Conservation (phyloP, 2,888 invertebrate genomes). For the Cosmorhoe ocellata region DNA sequence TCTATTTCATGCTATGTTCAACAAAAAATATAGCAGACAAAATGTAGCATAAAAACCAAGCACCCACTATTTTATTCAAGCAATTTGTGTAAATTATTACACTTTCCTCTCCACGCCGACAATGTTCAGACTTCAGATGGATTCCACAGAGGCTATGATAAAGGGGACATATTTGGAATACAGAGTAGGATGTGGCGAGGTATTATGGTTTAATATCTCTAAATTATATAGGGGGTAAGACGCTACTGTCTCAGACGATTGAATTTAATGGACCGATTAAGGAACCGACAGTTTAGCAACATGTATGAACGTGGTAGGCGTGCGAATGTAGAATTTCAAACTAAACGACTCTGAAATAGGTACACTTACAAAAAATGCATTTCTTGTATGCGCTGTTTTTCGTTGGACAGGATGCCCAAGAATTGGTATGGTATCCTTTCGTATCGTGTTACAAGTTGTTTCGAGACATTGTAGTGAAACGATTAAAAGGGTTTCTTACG, state of each 20-base stretch:
- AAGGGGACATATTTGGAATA: conserved; percentile 53
- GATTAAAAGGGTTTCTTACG: no score
- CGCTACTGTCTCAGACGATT: conserved; percentile 70
- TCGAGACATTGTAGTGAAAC: no score
- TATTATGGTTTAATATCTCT: conserved; percentile 57
- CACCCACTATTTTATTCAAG: conserved; percentile 12
- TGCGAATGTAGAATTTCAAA: conserved; percentile 39
- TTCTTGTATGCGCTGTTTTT: no score
- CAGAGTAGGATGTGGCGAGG: conserved; percentile 44
- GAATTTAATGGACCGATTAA: conserved; percentile 74
- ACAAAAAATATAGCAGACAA: conserved; percentile 12
- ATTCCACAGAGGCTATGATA: conserved; percentile 21
- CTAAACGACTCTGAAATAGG: no score
- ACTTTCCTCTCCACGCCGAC: conserved; percentile 32
- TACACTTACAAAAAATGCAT: no score
- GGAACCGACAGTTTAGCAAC: conserved; percentile 56
- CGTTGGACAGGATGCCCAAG: no score
- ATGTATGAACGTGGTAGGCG: conserved; percentile 49
- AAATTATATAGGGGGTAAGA: conserved; percentile 70
- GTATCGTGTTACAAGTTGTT: no score
- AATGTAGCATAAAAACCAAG: conserved; percentile 8
- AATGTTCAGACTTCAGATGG: conserved; percentile 28
- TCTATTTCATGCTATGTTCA: not conserved
- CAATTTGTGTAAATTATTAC: conserved; percentile 35
- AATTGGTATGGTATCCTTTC: no score